Base-by-base conservation (phyloP, 2,888 invertebrate genomes). In the Imbricaverruca yamaguchii region DNA sequence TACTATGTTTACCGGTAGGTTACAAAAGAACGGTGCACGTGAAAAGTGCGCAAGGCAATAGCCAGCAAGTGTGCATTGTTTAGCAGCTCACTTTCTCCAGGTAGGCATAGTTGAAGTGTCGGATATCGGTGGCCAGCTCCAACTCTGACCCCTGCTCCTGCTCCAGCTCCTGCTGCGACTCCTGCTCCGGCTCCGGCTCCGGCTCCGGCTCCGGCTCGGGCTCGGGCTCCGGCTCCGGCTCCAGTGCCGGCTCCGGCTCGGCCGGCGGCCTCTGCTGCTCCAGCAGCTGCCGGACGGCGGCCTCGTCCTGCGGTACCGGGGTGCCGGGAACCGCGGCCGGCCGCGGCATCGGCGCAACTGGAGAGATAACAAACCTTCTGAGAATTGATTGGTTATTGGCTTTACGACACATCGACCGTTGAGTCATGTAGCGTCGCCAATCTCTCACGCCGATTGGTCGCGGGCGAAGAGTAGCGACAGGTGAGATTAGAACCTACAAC, bases 41-140 rank as follows among this genome's bases (percentile, higher is more conserved):
- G 39, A 39, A 39, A 39, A 39, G 39, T 39, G 39, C 4, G 1
- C 39, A 39, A 39, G 39, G 39, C 39, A 39, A 39, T 39, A 39
- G 39, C 39, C 39, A 39, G 39, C 39, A 39, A 39, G 39, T 39
- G 39, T 39, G 1, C 39, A 39, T 39, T 39, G 4, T 39, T 39
- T 39, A 39, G 4, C 39, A 18, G 61, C 18, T n/a, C 12, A 67
- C 67, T 25, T 74, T 74, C 74, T 74, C 74, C 53, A 74, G 74
- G 53, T 74, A 74, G 74, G 18, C 13, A 53, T 53, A 74, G 74
- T 13, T 74, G 74, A 74, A 74, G 74, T 74, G 74, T 18, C 74
- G 15, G 18, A 74, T 74, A 53, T 74, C 74, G 7, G 53, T 53
- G 2, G 53, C 0, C 18, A 53, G 74, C 53, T 74, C 74, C 13